Percentiles rank a stretch among this genome's conserved stretches.
Conservation (phyloP, 2,797 vertebrate genomes). For the Protonibea diacanthus region DNA sequence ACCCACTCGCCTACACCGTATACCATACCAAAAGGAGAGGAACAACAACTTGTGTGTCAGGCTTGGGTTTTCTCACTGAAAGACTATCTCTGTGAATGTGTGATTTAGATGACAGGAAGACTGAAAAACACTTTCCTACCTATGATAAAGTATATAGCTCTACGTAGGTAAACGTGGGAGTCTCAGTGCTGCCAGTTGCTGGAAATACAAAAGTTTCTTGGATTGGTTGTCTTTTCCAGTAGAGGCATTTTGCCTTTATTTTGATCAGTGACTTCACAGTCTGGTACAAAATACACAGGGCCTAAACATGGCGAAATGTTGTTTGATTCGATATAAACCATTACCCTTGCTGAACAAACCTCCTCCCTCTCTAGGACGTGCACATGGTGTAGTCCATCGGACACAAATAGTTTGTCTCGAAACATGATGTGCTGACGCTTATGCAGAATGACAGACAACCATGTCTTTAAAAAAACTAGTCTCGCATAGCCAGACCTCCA, state of each 20-base stretch:
- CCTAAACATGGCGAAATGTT: background rate
- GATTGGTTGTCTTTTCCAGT: no score
- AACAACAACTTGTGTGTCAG: constrained; percentile 40
- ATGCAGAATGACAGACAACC: background rate
- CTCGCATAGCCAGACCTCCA: no score
- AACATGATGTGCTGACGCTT: background rate
- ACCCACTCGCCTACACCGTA: constrained; percentile 28
- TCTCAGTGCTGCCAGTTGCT: background rate
- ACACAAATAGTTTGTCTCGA: background rate
- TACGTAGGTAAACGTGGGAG: background rate
- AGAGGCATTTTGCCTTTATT: no score
- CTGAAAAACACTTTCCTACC: constrained; percentile 22
- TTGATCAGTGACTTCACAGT: no score
- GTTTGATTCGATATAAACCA: no score
- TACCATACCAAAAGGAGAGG: constrained; percentile 16
- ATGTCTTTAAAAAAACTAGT: background rate
- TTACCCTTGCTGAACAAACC: no score
- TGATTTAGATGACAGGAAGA: constrained; percentile 29
- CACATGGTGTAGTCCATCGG: no score
- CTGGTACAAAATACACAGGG: background rate
- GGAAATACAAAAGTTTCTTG: background rate
- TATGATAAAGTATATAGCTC: background rate
- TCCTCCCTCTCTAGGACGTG: no score
- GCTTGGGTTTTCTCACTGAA: constrained; percentile 33
- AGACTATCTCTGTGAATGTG: constrained; percentile 24